A percentile compares a stretch with the other conserved stretches of the same genome.
Conservation (phyloP, 2,797 vertebrate species). For the Neopelma chrysocephalum region DNA sequence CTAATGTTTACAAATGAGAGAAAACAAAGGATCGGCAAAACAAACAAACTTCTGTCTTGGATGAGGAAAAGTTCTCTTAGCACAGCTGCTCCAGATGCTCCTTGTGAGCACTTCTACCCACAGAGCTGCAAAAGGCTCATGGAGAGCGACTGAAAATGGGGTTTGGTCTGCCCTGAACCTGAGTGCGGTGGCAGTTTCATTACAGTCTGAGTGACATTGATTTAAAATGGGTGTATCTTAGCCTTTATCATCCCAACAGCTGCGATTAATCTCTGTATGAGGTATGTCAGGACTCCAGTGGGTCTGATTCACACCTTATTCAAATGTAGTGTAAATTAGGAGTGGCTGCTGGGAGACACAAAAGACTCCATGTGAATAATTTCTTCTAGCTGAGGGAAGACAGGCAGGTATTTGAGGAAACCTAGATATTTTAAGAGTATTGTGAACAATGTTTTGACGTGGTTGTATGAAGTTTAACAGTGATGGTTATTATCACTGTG, state of each 20-base stretch:
- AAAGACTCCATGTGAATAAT: not conserved
- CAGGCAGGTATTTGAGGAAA: not conserved
- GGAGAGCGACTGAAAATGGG: not conserved
- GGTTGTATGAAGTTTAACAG: not conserved
- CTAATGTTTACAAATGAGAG: not conserved
- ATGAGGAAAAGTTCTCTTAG: not conserved
- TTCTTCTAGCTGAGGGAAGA: not conserved
- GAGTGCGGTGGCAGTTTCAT: not conserved
- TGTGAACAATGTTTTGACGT: not conserved
- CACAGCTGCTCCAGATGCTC: not conserved
- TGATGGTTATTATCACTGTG: not conserved
- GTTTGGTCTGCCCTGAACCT: not conserved
- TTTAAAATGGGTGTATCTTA: not conserved
- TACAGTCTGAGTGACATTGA: not conserved
- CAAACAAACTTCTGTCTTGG: not conserved
- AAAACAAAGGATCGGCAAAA: not conserved
- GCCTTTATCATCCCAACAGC: not conserved
- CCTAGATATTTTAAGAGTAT: not conserved
- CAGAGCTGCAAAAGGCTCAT: rapidly evolving
- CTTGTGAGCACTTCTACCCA: not conserved
- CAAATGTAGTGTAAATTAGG: not conserved
- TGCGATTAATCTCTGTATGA: not conserved
- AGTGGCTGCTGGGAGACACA: not conserved
- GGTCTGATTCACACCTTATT: not conserved
- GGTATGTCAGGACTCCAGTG: not conserved